Conservation (phyloP, 2,113 vertebrate species). For the Sylvilagus bachmani region DNA sequence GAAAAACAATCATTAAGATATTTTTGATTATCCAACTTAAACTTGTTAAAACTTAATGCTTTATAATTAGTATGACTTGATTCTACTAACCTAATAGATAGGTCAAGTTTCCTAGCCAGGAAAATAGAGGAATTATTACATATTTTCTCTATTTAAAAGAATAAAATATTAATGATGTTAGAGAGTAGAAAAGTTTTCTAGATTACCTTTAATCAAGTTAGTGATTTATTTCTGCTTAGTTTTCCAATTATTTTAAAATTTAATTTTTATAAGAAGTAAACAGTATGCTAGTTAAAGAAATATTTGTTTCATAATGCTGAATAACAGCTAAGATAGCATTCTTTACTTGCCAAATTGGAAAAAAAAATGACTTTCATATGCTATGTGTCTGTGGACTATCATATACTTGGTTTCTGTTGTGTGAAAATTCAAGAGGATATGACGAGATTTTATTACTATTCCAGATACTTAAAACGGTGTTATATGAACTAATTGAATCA, state of each 20-base stretch:
- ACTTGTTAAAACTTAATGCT: slow-evolving; percentile 17
- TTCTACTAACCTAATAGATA: neutral
- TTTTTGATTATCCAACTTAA: slow-evolving; percentile 16
- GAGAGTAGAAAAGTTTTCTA: neutral
- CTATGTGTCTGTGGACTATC: slow-evolving; percentile 15
- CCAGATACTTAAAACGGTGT: slow-evolving; percentile 45
- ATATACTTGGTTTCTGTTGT: slow-evolving; percentile 17
- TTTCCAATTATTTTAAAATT: neutral
- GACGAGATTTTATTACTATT: slow-evolving; percentile 23
- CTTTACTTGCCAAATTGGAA: neutral
- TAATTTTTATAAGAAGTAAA: slow-evolving; percentile 42
- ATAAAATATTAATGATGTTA: neutral
- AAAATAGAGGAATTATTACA: slow-evolving; percentile 30
- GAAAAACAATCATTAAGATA: slow-evolving; percentile 37
- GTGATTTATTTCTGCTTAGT: slow-evolving; percentile 32
- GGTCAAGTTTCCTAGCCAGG: slow-evolving; percentile 22
- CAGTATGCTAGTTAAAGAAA: neutral
- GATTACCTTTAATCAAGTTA: neutral
- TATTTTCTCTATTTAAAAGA: slow-evolving; percentile 10
- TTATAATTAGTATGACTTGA: slow-evolving; percentile 35
- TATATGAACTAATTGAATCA: slow-evolving; percentile 62
- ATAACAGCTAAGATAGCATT: slow-evolving; percentile 13
- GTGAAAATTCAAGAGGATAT: slow-evolving; percentile 55
- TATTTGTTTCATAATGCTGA: neutral
- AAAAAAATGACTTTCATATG: neutral